A percentile compares a stretch with the other conserved stretches of the same genome.
Conservation (phyloP, 2,888 invertebrate genomes). For the Cheilosia pagana region DNA sequence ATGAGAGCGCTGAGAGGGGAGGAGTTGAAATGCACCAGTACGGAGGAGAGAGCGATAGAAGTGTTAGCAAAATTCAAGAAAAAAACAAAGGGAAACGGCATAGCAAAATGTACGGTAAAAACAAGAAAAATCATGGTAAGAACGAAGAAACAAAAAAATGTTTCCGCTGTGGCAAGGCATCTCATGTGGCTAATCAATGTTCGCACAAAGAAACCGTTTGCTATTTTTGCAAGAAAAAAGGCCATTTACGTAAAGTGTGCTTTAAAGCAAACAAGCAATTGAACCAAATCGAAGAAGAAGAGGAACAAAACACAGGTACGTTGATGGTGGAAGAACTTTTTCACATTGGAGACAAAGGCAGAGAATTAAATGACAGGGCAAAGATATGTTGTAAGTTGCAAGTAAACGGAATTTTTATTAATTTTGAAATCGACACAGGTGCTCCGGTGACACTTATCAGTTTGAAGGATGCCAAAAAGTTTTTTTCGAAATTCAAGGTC, state of each 20-base stretch:
- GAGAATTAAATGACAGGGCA: constrained; percentile 14
- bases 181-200: constrained; percentile 43
- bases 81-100: constrained; percentile 6
- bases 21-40: constrained; percentile 61
- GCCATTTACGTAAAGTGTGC: constrained; percentile 40
- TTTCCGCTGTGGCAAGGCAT: constrained; percentile 41
- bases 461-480: constrained; percentile 52
- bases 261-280: constrained; percentile 40
- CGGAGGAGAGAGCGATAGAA: constrained; percentile 21
- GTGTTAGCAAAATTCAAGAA: constrained; percentile 13
- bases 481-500: constrained; percentile 38
- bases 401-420: constrained; percentile 31
- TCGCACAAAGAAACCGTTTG: constrained; percentile 55
- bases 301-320: constrained; percentile 24
- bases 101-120: constrained; percentile 10
- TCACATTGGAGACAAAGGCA: constrained; percentile 31
- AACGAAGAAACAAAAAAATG: constrained; percentile 40
- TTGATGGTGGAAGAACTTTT: constrained; percentile 34
- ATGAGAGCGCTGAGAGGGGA: constrained; percentile 61
- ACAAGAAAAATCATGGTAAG: constrained; percentile 30
- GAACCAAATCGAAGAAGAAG: constrained; percentile 31
- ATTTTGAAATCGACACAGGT: constrained; percentile 59
- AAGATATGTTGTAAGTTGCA: constrained; percentile 49
- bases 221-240: constrained; percentile 49
- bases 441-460: constrained; percentile 60